These are phyloP conservation scores for Halisarca cf. caerulea DNA, from an alignment of 37 sponge, comb jelly and placozoan genomes.

Conservation along the genomic window DNA sequence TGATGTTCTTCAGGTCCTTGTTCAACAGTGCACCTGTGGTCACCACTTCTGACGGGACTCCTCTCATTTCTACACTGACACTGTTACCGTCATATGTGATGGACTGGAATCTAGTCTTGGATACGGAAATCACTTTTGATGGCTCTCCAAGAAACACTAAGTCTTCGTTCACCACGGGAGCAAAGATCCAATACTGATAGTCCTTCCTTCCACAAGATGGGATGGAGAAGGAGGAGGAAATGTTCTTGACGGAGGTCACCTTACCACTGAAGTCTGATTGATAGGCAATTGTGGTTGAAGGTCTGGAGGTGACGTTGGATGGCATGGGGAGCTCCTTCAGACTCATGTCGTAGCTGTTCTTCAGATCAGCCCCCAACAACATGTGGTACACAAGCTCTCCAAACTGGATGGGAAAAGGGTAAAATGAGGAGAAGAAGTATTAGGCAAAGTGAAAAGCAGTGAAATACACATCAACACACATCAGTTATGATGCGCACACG, in stretches of 20 bases:
- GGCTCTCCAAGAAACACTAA: constrained; percentile 71
- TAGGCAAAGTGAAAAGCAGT: too few relatives aligned
- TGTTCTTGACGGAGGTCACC: constrained; percentile 2
- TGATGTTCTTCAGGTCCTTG: not conserved
- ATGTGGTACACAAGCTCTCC: too few relatives aligned
- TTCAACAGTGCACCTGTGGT: not conserved
- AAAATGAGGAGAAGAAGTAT: too few relatives aligned
- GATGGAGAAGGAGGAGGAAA: constrained; percentile 4
- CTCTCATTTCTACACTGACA: constrained; percentile 33
- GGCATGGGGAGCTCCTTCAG: too few relatives aligned
- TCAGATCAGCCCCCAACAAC: too few relatives aligned
- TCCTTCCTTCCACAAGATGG: constrained; percentile 38
- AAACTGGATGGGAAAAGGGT: too few relatives aligned
- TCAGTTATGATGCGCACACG: too few relatives aligned
- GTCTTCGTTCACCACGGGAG: constrained; percentile 34
- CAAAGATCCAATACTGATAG: constrained; percentile 60
- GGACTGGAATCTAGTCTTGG: constrained; percentile 45
- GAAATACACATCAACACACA: too few relatives aligned
- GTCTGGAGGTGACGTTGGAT: too few relatives aligned
- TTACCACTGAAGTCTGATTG: constrained; percentile 25
- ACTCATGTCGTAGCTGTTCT: too few relatives aligned
- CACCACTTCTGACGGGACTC: constrained; percentile 63
- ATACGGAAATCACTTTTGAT: constrained; percentile 57
- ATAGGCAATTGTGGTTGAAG: constrained; percentile 10
- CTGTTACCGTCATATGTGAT: not conserved